Percentiles rank a stretch among this genome's conserved stretches.
Evolutionary conservation across 2,888 invertebrate species (phyloP).

Genomic region (Nemotelus pantherinus): DNA sequence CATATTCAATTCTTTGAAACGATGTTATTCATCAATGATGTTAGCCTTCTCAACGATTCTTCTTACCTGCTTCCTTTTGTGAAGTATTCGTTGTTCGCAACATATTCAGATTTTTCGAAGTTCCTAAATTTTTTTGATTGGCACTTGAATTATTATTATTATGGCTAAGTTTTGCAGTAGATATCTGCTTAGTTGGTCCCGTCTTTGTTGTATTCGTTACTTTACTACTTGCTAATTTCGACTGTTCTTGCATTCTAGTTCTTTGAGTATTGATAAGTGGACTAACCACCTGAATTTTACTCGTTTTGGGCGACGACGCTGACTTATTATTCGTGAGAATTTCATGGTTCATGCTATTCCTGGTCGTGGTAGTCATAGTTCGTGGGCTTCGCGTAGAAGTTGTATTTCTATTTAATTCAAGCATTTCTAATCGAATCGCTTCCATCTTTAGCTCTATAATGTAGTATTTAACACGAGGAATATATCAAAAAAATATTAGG

Average conservation of each 20-base stretch:
- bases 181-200: neutral
- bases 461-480: conserved; percentile 52
- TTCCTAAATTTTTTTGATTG: conserved; percentile 7
- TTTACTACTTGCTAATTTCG: neutral
- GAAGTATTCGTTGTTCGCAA: conserved; percentile 4
- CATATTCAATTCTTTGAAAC: neutral
- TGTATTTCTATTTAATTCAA: conserved; percentile 35
- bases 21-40: neutral
- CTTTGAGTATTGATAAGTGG: conserved; percentile 17
- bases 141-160: conserved; percentile 10
- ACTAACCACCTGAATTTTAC: conserved; percentile 24
- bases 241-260: neutral
- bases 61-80: conserved; percentile 26
- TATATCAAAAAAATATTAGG: conserved; percentile 54
- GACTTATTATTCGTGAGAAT: neutral
- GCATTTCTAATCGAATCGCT: conserved; percentile 46
- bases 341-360: neutral
- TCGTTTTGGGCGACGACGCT: conserved; percentile 23
- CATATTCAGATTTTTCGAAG: conserved; percentile 1
- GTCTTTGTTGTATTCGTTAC: neutral
- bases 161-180: neutral
- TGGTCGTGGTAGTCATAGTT: neutral
- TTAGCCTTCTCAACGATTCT: neutral
- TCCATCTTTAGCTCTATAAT: conserved; percentile 50
- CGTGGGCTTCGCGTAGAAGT: neutral